phyloP scores from a whole-genome alignment of 2,113 vertebrate species.

The Eurystomus gularis region DNA sequence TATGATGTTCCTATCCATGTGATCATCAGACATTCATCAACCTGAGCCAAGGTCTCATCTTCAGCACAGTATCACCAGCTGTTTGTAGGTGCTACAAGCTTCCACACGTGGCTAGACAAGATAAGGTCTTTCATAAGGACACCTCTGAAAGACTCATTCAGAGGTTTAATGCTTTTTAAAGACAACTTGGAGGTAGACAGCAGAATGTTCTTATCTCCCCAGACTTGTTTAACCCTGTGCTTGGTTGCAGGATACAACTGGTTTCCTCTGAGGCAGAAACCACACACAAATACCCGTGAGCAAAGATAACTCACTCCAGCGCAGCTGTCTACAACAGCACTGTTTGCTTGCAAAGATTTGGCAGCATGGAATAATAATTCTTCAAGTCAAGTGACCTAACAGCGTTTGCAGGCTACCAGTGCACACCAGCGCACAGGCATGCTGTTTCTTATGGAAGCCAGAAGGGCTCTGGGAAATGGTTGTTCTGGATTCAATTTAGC shows the following conservation, averaged over 20 bases:
- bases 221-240: neutral
- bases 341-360: neutral
- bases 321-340: neutral
- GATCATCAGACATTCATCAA: neutral
- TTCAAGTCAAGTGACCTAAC: neutral
- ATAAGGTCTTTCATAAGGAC: neutral
- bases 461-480: neutral
- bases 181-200: neutral
- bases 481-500: constrained; percentile 43
- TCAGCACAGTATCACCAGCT: neutral
- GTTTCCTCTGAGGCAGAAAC: neutral
- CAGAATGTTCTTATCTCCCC: neutral
- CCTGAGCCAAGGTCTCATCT: neutral
- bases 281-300: neutral
- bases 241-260: neutral
- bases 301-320: neutral
- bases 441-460: neutral
- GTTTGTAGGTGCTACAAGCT: neutral
- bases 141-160: neutral
- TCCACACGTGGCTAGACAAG: neutral
- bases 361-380: neutral
- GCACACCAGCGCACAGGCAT: neutral
- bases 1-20: neutral
- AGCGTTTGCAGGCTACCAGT: neutral
- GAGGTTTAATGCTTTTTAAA: neutral